Evolutionary conservation across 1,140 invertebrate species (phyloP), one percentile per base, ranked within the genome.

Genomic region (Penaeus indicus): DNA sequence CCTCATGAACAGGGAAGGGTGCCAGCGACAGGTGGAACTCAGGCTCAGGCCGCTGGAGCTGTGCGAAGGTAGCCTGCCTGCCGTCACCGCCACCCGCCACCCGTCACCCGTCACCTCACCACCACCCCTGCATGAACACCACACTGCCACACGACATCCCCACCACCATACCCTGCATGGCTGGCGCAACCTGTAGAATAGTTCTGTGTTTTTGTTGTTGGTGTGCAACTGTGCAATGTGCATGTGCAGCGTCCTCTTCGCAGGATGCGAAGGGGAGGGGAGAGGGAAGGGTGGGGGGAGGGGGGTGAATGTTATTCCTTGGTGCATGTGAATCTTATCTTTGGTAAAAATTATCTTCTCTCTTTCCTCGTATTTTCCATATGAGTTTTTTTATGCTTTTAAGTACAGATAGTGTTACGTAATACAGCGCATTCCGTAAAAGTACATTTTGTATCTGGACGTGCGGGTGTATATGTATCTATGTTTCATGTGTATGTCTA

Each of bases 1-100:
- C 92, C 95, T 96, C 25, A 97, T 98, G 96, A 95, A 96, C 92
- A 96, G 96, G 94, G 95, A 97, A 91, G 96, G 96, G 11, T 98
- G 97, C 93, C 95, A 96, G 90, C 94, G 95, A 89, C 96, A 97
- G 92, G 95, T 96, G 85, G 96, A 97, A 91, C 94, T 98, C 38
- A 94, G 96, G 90, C 94, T 96, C 75, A 93, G 96, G 90, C 96
- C 96, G 0, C 93, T 97, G 90, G 96, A 96, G 91, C 94, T 97
- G 75, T 97, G 96, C 92, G 95, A 97, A 96, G 96, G 96, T 88
- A 88, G 54, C 54, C 86, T 72, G 22, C 27, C 25, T 22, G 38
- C 25, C 25, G 61, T 38, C 64, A 67, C 25, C 69, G 60, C 32
- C 47, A 19, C 42, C 83, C 47, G 5, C 16, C 21, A 54, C 11